Base-by-base conservation (phyloP, 2,888 invertebrate genomes). In the Lasioglossum morio region DNA sequence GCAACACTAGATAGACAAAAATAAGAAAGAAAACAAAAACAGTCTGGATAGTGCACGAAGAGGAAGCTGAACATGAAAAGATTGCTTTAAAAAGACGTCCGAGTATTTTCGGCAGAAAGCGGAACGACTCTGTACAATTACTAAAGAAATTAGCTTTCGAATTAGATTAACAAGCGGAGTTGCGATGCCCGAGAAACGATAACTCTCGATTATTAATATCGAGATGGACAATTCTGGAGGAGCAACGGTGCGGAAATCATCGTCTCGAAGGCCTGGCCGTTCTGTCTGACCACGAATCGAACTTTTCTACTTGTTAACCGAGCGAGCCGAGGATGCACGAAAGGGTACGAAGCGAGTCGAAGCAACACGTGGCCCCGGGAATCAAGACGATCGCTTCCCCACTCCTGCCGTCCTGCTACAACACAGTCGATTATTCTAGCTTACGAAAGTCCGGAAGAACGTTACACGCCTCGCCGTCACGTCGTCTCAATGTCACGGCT, bases 321-420 rank as follows among this genome's bases (percentile, higher is more conserved):
- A 63, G 70, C 46, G 34, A 63, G 19, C 12, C 82, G 81, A 75
- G 85, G 80, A 86, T 66, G 63, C 46, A 57, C 87, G 84, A 84
- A 78, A 69, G 70, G 75, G 74, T 60, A 79, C 86, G 89, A 86
- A 79, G 60, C 76, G 37, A 83, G 80, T 79, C 81, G 90, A 90
- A 87, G 90, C 91, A 90, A 90, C 90, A 90, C 91, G 90, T 90
- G 91, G 91, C 82, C 79, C 85, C 76, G 37, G 88, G 86, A 66
- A 79, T 69, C 77, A 77, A 43, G 77, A 57, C 72, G 37, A 73
- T 53, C 74, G 84, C 72, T 16, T 46, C 78, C 23, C 43, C 43
- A n/a, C 48, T 60, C 48, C 57, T 66, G 66, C 76, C 72, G 27
- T 30, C 72, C 30, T 34, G 75, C 73, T 66, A 63, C 30, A 30